Conservation (phyloP, 1,140 invertebrate species). For the Andricus grossulariae region DNA sequence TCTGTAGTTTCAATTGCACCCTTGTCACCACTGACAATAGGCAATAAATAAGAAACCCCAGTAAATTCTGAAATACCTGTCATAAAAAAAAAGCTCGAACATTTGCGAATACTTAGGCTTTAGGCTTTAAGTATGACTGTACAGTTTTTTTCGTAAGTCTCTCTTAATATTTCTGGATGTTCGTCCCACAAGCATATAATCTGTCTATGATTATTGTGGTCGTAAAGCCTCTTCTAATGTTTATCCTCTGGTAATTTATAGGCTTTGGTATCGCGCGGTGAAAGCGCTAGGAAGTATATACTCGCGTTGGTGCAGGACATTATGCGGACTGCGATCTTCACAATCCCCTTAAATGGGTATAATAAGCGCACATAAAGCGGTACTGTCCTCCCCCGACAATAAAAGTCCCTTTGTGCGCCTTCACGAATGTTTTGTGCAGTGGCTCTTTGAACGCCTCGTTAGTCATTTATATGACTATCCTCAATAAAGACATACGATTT, state of each 20-base stretch:
- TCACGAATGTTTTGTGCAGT: slow-evolving; percentile 11
- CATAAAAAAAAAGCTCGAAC: too few species aligned
- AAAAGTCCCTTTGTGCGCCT: slow-evolving; percentile 17
- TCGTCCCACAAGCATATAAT: slow-evolving; percentile 28
- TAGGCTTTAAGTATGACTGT: too few species aligned
- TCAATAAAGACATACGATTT: too few species aligned
- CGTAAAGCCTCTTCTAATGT: not conserved
- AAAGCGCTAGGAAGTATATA: slow-evolving; percentile 6
- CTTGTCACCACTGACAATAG: too few species aligned
- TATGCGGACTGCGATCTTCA: slow-evolving; percentile 24
- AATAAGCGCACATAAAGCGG: slow-evolving; percentile 26
- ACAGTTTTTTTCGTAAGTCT: not conserved
- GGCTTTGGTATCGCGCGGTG: not conserved
- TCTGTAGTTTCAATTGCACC: too few species aligned
- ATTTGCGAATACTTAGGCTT: too few species aligned
- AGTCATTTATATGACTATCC: slow-evolving; percentile 7
- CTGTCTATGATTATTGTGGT: slow-evolving; percentile 29
- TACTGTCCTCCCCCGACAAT: slow-evolving; percentile 19
- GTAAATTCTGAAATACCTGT: too few species aligned
- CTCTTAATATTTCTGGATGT: slow-evolving; percentile 8
- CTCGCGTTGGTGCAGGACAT: not conserved
- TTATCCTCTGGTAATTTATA: slow-evolving; percentile 29
- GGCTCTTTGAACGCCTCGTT: slow-evolving; percentile 18
- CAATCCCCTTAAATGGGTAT: slow-evolving; percentile 21
- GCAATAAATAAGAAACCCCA: too few species aligned